Conservation (phyloP, 2,113 vertebrate genomes). For the Periophthalmodon schlosseri region DNA sequence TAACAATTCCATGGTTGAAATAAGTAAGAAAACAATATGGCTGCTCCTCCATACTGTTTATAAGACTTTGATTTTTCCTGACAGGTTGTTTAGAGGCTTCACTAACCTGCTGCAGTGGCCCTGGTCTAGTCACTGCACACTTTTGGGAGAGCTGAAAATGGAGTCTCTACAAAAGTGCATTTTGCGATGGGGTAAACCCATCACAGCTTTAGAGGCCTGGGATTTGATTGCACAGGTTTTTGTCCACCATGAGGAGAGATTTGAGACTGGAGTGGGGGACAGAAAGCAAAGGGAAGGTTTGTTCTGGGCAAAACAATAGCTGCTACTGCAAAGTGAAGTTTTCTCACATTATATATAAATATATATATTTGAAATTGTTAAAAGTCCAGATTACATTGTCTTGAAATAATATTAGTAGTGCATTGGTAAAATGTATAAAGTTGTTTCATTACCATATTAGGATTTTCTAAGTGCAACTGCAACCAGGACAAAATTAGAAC, state of each 20-base stretch:
- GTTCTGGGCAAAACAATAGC: neutral
- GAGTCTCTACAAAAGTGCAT: constrained; percentile 3
- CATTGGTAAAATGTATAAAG: no score
- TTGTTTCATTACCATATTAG: no score
- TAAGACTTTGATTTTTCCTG: constrained; percentile 4
- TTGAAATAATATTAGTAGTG: no score
- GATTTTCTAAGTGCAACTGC: no score
- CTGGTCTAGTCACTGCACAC: neutral
- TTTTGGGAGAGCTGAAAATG: constrained; percentile 6
- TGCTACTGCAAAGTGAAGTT: no score
- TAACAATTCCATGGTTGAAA: no score
- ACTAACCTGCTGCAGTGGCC: constrained; percentile 16
- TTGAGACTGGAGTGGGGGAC: neutral
- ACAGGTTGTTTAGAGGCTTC: constrained; percentile 21
- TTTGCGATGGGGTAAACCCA: constrained; percentile 10
- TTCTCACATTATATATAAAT: no score
- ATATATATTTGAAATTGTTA: no score
- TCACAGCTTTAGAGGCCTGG: neutral
- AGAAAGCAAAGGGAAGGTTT: neutral
- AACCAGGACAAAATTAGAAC: no score
- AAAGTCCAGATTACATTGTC: no score
- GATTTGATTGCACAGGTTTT: constrained; percentile 1
- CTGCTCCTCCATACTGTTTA: neutral
- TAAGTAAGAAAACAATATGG: constrained; percentile 5
- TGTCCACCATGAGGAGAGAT: neutral